Percentiles rank a stretch among this genome's conserved stretches.
phyloP scores from a whole-genome alignment of 1,140 invertebrate genomes.

The Eueides isabella region DNA sequence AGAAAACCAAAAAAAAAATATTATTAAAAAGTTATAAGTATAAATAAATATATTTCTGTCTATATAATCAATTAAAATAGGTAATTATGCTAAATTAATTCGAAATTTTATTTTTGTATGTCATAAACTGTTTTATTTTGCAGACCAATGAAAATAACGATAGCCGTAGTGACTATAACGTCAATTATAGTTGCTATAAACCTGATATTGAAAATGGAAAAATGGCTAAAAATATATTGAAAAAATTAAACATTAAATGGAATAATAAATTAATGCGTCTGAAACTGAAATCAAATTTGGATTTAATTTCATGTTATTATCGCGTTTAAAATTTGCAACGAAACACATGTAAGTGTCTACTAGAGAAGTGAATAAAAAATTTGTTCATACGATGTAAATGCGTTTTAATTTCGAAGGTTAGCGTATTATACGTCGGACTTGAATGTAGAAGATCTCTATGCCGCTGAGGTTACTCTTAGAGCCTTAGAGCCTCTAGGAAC shows the following conservation, averaged over 20 bases:
- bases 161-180: constrained; percentile 64
- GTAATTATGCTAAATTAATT: neutral
- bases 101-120: neutral
- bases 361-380: neutral
- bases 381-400: neutral
- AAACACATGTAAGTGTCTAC: neutral
- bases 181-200: constrained; percentile 61
- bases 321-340: neutral
- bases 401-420: neutral
- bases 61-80: too few species aligned
- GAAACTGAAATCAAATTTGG: neutral
- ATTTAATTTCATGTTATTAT: neutral
- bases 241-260: constrained; percentile 14
- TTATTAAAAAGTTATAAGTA: too few species aligned
- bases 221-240: constrained; percentile 37
- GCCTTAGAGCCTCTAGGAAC: constrained; percentile 30
- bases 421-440: neutral
- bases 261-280: neutral
- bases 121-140: constrained; percentile 27
- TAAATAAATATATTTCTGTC: too few species aligned
- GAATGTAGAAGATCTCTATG: constrained; percentile 22
- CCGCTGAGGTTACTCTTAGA: constrained; percentile 34
- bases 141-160: constrained; percentile 71
- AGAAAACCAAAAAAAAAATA: neutral
- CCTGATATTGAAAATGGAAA: constrained; percentile 48